Base-by-base conservation (phyloP, 2,113 vertebrate genomes). In the Calyptomena viridis region DNA sequence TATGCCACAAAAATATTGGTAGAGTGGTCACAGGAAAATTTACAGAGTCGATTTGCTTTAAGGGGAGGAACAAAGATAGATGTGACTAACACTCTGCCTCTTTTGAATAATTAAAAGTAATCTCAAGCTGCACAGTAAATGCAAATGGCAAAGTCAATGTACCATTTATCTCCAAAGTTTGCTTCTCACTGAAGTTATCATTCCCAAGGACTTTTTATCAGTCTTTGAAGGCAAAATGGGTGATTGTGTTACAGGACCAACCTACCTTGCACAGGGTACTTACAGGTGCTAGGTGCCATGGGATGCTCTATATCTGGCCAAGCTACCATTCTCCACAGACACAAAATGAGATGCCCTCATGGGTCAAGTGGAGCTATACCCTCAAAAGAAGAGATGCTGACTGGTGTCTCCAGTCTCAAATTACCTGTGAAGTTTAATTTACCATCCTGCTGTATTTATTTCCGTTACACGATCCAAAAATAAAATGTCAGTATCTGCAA, bases 31-130 rank as follows among this genome's bases (percentile, higher is more conserved):
- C 40, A 73, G 80, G 79, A 84, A 93, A 68, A 86, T 64, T 74
- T 90, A 81, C 62, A 93, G 71, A 90, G 59, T 8, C 1, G 58
- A 78, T 94, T 93, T 94, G 75, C 89, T 96, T 89, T 84, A 74
- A 44, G 47, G 58, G 33, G 53, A 78, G 37, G 72, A 95, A 83
- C 53, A 89, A 94, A 93, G 92, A 90, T 40, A 92, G 84, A 90
- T 83, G 56, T 2, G 23, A 50, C 81, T 93, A 89, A 82, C 49
- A 44, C 91, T 87, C 74, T 89, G 63, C 81, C 53, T 88, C 82
- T 82, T 73, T 42, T 94, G 68, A 93, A 95, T 96, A 95, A 93
- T 94, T 95, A 96, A 95, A 94, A 93, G 66, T 44, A 77, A 78
- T 96, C 87, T 91, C 84, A 81, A 82, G 74, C 66, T 87, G 77